phyloP scores from a whole-genome alignment of 2,797 vertebrate species.

The Fundulus diaphanus region DNA sequence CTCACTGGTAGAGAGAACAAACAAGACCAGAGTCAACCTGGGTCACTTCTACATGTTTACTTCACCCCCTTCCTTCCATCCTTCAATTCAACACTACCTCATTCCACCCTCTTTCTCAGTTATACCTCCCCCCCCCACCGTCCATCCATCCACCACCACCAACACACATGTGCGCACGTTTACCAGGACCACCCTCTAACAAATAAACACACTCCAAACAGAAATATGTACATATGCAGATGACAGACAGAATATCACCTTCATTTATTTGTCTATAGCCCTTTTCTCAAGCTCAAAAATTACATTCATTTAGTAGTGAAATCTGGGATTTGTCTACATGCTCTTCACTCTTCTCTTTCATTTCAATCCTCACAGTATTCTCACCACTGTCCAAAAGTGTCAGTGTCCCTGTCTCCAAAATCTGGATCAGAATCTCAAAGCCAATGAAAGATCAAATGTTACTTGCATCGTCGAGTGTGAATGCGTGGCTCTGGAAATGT shows the following conservation, averaged over 20 bases:
- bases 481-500: too few species aligned
- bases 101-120: constrained; percentile 67
- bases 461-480: neutral
- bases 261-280: constrained; percentile 9
- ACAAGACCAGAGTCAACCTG: constrained; percentile 86
- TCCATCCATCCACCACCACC: neutral
- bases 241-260: constrained; percentile 49
- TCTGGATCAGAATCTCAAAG: neutral
- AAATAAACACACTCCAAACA: constrained; percentile 70
- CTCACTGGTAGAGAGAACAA: constrained; percentile 89
- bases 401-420: neutral
- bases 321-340: neutral
- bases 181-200: constrained; percentile 66
- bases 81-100: constrained; percentile 68
- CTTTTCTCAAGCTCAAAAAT: neutral
- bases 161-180: constrained; percentile 41
- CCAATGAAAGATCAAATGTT: neutral
- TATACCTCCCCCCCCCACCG: constrained; percentile 17
- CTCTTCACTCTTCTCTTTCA: neutral
- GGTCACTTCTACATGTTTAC: constrained; percentile 87
- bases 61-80: constrained; percentile 71
- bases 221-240: constrained; percentile 52
- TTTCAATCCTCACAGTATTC: neutral
- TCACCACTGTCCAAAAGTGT: neutral
- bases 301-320: constrained; percentile 1